phyloP scores from a whole-genome alignment of 2,797 vertebrate species.

The Graptemys geographica region DNA sequence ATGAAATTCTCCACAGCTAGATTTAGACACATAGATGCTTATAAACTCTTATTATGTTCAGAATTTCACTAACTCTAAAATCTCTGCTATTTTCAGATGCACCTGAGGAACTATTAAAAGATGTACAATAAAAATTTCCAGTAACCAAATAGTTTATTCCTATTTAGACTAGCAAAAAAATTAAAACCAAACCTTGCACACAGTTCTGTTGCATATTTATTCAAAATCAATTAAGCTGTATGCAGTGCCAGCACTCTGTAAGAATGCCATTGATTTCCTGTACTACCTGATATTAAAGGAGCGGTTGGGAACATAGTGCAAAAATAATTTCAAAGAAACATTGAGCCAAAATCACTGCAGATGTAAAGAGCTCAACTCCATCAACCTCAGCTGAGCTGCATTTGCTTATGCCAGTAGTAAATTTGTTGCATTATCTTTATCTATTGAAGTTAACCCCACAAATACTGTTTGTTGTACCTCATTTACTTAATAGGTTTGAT shows the following conservation, averaged over 20 bases:
- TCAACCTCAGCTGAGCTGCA: slow-evolving; percentile 13
- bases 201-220: slow-evolving; percentile 47
- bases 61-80: slow-evolving; percentile 45
- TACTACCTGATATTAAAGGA: background rate
- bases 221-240: slow-evolving; percentile 25
- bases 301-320: slow-evolving; percentile 1
- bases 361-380: background rate
- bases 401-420: slow-evolving; percentile 31
- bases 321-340: slow-evolving; percentile 40
- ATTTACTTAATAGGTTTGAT: slow-evolving; percentile 31
- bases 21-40: slow-evolving; percentile 57
- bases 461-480: background rate
- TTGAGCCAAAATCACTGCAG: background rate
- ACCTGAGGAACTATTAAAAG: slow-evolving; percentile 24
- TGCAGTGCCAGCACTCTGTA: background rate
- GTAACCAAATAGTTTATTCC: slow-evolving; percentile 47
- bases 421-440: slow-evolving; percentile 41
- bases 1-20: background rate
- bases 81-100: slow-evolving; percentile 19
- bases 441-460: background rate
- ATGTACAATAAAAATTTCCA: slow-evolving; percentile 37
- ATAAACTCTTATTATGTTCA: slow-evolving; percentile 47
- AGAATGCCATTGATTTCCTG: background rate
- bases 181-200: slow-evolving; percentile 18
- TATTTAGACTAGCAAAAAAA: slow-evolving; percentile 39